These are phyloP conservation scores for Falco peregrinus DNA, from an alignment of 2,797 vertebrate species.

Conservation along the genomic window DNA sequence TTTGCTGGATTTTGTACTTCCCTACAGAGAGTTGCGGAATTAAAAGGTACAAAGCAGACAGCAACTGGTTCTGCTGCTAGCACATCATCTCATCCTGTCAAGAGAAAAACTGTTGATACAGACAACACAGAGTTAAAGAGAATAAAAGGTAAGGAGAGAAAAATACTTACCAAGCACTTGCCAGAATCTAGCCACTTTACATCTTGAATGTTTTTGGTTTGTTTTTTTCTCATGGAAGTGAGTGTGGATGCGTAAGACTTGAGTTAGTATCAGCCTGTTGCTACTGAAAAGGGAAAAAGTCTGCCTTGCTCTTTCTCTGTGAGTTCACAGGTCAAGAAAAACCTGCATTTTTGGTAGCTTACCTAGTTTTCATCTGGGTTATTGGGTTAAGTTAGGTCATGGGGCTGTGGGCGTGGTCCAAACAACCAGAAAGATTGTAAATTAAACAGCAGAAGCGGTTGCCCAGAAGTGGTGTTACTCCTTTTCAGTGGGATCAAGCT, in stretches of 20 bases:
- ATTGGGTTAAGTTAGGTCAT: not conserved
- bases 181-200: not conserved
- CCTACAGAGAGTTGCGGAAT: constrained; percentile 76
- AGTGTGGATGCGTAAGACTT: not conserved
- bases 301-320: not conserved
- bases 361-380: not conserved
- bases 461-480: not conserved
- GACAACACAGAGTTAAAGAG: constrained; percentile 73
- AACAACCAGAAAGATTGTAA: not conserved
- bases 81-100: constrained; percentile 57
- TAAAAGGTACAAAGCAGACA: constrained; percentile 77
- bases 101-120: constrained; percentile 79
- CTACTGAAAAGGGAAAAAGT: not conserved
- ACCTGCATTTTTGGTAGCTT: not conserved
- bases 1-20: not conserved
- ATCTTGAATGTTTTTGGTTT: not conserved
- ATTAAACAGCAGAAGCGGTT: not conserved
- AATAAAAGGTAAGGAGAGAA: constrained; percentile 64
- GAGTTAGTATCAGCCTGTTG: not conserved
- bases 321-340: not conserved
- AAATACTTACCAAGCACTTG: not conserved
- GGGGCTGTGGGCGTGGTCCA: not conserved
- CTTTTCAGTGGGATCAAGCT: not conserved
- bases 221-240: not conserved
- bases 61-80: constrained; percentile 7